Evolutionary conservation across 2,797 vertebrate genomes (phyloP), one percentile per base, ranked within the genome.

Genomic region (Cynopterus sphinx): DNA sequence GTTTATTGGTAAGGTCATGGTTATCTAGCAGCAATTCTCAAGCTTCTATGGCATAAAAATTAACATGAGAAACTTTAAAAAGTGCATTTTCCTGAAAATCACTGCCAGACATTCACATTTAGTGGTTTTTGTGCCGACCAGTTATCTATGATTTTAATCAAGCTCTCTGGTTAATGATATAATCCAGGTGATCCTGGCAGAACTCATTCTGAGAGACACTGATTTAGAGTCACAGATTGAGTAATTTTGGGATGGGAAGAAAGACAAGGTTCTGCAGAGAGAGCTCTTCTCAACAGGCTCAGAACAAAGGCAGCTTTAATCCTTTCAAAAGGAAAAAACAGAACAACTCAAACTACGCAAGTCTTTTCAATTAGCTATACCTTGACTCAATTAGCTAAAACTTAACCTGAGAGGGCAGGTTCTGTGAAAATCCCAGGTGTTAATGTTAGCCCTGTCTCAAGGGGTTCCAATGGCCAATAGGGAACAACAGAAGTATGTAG

Each of bases 1-100:
- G 55, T 61, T 94, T 74, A 85, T 68, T 90, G 90, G 43, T 28
- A 77, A 94, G 49, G 63, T 55, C 73, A 70, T 78, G 51, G 51
- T 67, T 85, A 85, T 53, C 9, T 28, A 87, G 26, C 67, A 94
- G 43, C 26, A 68, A 68, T 86, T 68, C 59, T 55, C 31, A 67
- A 70, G 43, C 61, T 71, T 75, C 28, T 12, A 1, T 57, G 16
- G 13, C 33, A 65, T 53, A 73, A 85, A 5, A 28, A 70, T 74
- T 53, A 75, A 87, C 17, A 89, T 24, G 13, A 84, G 17, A 31
- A 91, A 49, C 12, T 70, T 63, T 19, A 70, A 61, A 88, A 71
- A 78, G n/a, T 31, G 1, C 19, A 9, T 43, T 87, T 97, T 90
- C 33, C 36, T 83, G 7, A 51, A 65, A 78, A 39, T 63, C 17